Conservation (phyloP, 2,797 vertebrate genomes). For the Eleutherodactylus coqui region DNA sequence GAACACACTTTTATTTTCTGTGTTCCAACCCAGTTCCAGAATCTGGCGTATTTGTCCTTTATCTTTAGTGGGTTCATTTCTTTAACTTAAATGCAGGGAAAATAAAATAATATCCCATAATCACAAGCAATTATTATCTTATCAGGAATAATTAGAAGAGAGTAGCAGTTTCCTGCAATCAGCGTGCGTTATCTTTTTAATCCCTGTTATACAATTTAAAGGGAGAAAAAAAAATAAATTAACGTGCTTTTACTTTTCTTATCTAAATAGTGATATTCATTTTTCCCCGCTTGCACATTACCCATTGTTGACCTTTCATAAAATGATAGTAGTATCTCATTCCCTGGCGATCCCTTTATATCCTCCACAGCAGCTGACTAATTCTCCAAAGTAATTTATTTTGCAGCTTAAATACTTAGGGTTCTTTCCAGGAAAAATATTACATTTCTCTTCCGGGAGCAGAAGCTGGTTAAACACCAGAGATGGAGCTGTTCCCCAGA, state of each 20-base stretch:
- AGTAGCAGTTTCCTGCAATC: conserved; percentile 55
- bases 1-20: not conserved
- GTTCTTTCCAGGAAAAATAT: conserved; percentile 64
- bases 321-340: conserved; percentile 63
- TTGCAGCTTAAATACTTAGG: conserved; percentile 64
- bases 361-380: conserved; percentile 61
- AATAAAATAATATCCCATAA: conserved; percentile 62
- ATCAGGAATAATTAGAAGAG: conserved; percentile 61
- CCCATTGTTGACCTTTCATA: conserved; percentile 63
- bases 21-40: not conserved
- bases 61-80: conserved; percentile 48
- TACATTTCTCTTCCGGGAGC: conserved; percentile 62
- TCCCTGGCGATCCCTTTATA: conserved; percentile 59
- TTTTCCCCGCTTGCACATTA: conserved; percentile 60
- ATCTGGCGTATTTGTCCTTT: conserved; percentile 43
- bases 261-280: conserved; percentile 62
- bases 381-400: conserved; percentile 65
- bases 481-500: conserved; percentile 58
- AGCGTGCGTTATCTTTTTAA: conserved; percentile 53
- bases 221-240: conserved; percentile 49
- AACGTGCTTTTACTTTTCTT: conserved; percentile 58
- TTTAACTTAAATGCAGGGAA: conserved; percentile 46
- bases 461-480: conserved; percentile 57
- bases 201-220: conserved; percentile 55
- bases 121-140: conserved; percentile 60